Base-by-base conservation (phyloP, 2,113 vertebrate species). In the Brachyistius frenatus region DNA sequence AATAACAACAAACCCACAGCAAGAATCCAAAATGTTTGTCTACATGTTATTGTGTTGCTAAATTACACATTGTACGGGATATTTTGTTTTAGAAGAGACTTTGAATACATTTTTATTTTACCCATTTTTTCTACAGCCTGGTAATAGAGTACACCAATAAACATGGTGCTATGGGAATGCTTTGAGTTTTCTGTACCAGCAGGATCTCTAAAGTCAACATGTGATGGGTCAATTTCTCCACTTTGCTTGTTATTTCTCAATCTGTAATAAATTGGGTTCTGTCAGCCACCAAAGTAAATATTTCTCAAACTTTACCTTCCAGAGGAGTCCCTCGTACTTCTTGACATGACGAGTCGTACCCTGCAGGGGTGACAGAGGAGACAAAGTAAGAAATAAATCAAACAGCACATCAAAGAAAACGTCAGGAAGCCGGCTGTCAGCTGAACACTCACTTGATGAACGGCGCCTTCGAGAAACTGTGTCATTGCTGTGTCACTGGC, bases 401-500 rank as follows among this genome's bases (percentile, higher is more conserved):
- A 56, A 72, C 2, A 68, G 37, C 6, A 66, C 73, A 67, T 76
- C 55, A 32, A 23, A 50, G 11, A 6, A 23, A 11, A 54, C 0
- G 52, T 65, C 7, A 57, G 11, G 46, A 61, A 32, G 62, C 31
- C 1, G 5, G 44, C 0, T 1, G 1, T 50, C 10, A 54, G 63
- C 36, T 52, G 39, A 37, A 31, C 32, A 88, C 95, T 89, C 89
- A 98, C 97, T 94, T 95, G 96, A 78, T 89, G 91, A 78, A 86
- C 36, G 90, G 87, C 94, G 81, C 93, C 92, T 88, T 94, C 77
- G 60, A 99, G 94, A 73, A 97, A 84, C 75, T 96, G 96, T 75
- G 94, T 97, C 92, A 98, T 97, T 88, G 96, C 96, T 32, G 92
- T 67, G 60, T 96, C 94, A 31, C 95, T 96, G 23, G 96, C 96